These are phyloP conservation scores for Clepsis dumicolana DNA, from an alignment of 2,888 invertebrate genomes.

Conservation along the genomic window DNA sequence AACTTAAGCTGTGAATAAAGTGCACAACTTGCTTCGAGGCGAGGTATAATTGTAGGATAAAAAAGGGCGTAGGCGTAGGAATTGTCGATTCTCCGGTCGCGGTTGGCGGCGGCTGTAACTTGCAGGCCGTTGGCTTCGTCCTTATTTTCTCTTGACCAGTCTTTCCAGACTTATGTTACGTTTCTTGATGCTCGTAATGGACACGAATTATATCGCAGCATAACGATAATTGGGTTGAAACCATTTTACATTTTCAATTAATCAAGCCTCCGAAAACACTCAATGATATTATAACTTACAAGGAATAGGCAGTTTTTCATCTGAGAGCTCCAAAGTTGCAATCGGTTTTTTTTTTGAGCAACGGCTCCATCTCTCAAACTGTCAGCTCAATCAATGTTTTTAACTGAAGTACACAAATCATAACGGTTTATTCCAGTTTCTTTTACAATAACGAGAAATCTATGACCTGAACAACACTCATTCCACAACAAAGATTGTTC, in stretches of 20 bases:
- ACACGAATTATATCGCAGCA: not conserved
- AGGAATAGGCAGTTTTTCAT: not conserved
- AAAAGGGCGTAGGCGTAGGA: conserved; percentile 26
- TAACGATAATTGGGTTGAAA: not conserved
- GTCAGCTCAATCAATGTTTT: not conserved
- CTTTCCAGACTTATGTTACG: not conserved
- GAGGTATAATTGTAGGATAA: conserved; percentile 12
- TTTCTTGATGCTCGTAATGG: not conserved
- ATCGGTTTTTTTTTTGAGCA: not conserved
- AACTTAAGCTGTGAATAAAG: conserved; percentile 7
- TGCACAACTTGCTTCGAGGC: conserved; percentile 4
- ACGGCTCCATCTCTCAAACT: not conserved
- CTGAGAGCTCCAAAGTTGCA: not conserved
- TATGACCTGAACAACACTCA: not conserved
- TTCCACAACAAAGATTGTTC: not conserved
- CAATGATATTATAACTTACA: too few relatives aligned
- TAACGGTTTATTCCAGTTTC: not conserved
- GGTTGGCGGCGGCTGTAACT: conserved; percentile 1
- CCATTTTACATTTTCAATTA: too few relatives aligned
- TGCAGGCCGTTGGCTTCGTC: conserved; percentile 4
- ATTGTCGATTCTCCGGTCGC: conserved; percentile 17
- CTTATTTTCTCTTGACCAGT: conserved; percentile 13
- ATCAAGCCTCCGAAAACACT: too few relatives aligned
- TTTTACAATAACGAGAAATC: too few relatives aligned
- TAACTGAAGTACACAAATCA: not conserved